Evolutionary conservation across 2,888 invertebrate genomes (phyloP).

Genomic region (Criorhina ranunculi): DNA sequence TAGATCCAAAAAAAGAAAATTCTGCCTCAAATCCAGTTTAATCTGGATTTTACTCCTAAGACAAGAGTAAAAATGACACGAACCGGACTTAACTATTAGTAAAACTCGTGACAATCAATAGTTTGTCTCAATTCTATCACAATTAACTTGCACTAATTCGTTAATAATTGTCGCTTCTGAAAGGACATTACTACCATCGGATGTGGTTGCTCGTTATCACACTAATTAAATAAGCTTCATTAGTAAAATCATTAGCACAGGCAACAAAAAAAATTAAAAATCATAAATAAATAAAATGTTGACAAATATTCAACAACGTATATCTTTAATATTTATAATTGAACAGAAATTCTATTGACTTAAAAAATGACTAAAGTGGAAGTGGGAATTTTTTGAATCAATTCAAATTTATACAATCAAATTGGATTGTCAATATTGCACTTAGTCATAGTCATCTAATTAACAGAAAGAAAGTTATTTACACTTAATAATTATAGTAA

Average conservation of each 20-base stretch:
- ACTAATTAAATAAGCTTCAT: conserved; percentile 56
- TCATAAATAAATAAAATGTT: too few relatives aligned
- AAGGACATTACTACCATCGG: conserved; percentile 50
- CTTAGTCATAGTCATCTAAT: conserved; percentile 7
- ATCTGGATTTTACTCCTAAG: conserved; percentile 17
- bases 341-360: conserved; percentile 19
- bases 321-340: conserved; percentile 15
- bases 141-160: conserved; percentile 63
- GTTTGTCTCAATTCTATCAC: conserved; percentile 23
- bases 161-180: conserved; percentile 51
- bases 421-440: conserved; percentile 31
- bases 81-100: conserved; percentile 40
- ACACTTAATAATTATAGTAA: conserved; percentile 19
- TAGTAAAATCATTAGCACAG: conserved; percentile 33
- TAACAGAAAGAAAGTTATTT: conserved; percentile 20
- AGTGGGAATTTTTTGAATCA: conserved; percentile 21
- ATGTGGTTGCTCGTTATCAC: conserved; percentile 45
- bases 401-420: conserved; percentile 17
- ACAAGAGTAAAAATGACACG: background rate
- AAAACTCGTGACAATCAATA: conserved; percentile 44
- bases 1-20: conserved; percentile 31
- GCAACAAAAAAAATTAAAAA: too few relatives aligned
- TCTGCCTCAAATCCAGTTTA: conserved; percentile 27
- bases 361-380: conserved; percentile 15
- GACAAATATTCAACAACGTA: conserved; percentile 10